Evolutionary conservation across 2,888 invertebrate species (phyloP).

Genomic region (Nematopogon swammerdamellus): DNA sequence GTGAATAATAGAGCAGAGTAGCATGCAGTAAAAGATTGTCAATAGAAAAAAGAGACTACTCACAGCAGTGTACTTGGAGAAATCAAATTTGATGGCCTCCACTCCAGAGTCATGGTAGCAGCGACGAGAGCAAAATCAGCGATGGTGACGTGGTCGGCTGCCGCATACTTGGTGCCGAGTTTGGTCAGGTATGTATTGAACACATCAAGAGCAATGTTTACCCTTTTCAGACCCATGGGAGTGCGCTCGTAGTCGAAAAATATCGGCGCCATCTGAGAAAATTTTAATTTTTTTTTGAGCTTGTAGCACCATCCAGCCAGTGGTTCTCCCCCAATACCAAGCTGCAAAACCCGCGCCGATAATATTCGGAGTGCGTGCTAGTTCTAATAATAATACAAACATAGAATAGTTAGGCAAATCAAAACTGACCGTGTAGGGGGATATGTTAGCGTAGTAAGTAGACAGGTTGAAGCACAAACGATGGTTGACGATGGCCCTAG

Average conservation of each 20-base stretch:
- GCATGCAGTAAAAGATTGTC: too few species aligned
- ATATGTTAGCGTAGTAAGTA: constrained; percentile 69
- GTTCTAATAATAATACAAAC: too few species aligned
- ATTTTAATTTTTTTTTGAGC: too few species aligned
- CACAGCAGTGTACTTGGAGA: constrained; percentile 57
- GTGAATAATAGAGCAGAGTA: too few species aligned
- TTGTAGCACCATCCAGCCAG: too few species aligned
- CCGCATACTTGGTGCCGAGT: constrained; percentile 61
- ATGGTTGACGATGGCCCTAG: constrained; percentile 73
- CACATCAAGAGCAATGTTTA: constrained; percentile 61
- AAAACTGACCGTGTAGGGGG: constrained; percentile 58
- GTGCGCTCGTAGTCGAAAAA: constrained; percentile 73
- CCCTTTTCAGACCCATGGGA: constrained; percentile 63
- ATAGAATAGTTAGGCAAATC: too few species aligned
- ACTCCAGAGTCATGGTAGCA: constrained; percentile 72
- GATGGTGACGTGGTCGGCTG: constrained; percentile 67
- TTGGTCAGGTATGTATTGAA: constrained; percentile 66
- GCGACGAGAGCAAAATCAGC: constrained; percentile 72
- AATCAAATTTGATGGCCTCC: constrained; percentile 66
- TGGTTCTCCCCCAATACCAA: too few species aligned
- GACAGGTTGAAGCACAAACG: constrained; percentile 75
- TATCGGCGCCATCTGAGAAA: constrained; percentile 66
- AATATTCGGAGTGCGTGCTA: too few species aligned
- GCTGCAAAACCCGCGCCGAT: too few species aligned
- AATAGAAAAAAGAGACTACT: too few species aligned